These are phyloP conservation scores for Chrysogorgia sp. DNA, from an alignment of 92 coral and sea anemone species.

Conservation along the genomic window DNA sequence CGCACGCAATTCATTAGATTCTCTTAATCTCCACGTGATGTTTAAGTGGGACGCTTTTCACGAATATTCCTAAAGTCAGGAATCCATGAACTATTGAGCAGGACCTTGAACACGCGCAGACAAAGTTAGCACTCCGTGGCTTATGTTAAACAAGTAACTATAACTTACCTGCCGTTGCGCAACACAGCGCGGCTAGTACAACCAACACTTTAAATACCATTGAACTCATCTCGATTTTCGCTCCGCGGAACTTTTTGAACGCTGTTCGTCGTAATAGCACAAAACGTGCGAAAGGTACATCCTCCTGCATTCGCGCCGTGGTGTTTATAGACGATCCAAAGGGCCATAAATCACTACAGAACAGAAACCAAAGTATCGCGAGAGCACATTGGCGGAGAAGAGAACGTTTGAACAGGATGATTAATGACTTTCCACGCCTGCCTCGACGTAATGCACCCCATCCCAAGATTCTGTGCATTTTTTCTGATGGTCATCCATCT, in stretches of 20 bases:
- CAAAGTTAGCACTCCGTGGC: not conserved
- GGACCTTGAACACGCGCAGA: not conserved
- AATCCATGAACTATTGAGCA: not conserved
- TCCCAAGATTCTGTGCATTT: conserved; percentile 50
- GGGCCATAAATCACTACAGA: conserved; percentile 52
- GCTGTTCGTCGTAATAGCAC: conserved; percentile 25
- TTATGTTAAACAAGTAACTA: not conserved
- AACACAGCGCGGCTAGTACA: conserved; percentile 25
- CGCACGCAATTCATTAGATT: no score
- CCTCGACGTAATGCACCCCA: conserved; percentile 38
- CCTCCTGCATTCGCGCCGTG: conserved; percentile 41
- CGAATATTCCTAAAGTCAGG: not conserved
- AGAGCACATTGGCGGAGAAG: conserved; percentile 45
- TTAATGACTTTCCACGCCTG: conserved; percentile 54
- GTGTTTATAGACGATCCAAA: conserved; percentile 48
- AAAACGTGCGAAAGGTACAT: conserved; percentile 24
- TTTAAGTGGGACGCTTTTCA: not conserved
- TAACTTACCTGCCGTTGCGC: conserved; percentile 45
- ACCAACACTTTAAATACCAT: conserved; percentile 15
- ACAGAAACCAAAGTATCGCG: conserved; percentile 48
- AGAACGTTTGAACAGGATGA: conserved; percentile 44
- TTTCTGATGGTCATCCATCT: conserved; percentile 36
- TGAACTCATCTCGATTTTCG: conserved; percentile 29
- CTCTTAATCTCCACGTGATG: not conserved
- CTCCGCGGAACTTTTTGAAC: conserved; percentile 15